A percentile compares a stretch with the other conserved stretches of the same genome.
phyloP scores from a whole-genome alignment of 2,888 invertebrate genomes.

The Glyphotaelius pellucidus region DNA sequence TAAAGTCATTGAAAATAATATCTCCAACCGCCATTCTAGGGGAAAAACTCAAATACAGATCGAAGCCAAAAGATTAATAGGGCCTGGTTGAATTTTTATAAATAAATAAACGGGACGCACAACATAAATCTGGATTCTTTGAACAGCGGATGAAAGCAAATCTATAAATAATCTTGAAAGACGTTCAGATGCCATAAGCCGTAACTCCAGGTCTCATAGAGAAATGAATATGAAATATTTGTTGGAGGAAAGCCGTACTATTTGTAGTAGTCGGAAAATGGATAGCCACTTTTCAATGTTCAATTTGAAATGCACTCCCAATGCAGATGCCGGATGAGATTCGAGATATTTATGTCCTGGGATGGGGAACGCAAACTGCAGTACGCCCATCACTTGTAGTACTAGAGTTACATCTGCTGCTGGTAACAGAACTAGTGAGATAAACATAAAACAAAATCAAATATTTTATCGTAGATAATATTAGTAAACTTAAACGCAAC shows the following conservation, averaged over 20 bases:
- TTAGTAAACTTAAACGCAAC: too few relatives aligned
- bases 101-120: slow-evolving; percentile 39
- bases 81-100: slow-evolving; percentile 28
- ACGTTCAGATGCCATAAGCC: not conserved
- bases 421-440: not conserved
- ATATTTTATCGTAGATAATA: too few relatives aligned
- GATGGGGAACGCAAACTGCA: not conserved
- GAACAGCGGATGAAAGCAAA: slow-evolving; percentile 32
- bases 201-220: not conserved
- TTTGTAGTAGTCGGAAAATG: not conserved
- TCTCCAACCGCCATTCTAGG: slow-evolving; percentile 20
- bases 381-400: not conserved
- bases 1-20: slow-evolving; percentile 38
- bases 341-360: not conserved
- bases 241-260: not conserved
- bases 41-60: slow-evolving; percentile 22
- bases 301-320: not conserved
- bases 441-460: not conserved
- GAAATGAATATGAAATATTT: not conserved
- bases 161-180: slow-evolving; percentile 39
- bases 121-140: slow-evolving; percentile 41
- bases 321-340: slow-evolving; percentile 14
- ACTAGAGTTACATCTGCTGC: not conserved
- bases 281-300: not conserved
- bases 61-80: slow-evolving; percentile 12